A percentile compares a stretch with the other conserved stretches of the same genome.
phyloP scores from a whole-genome alignment of 2,888 invertebrate species.

The Anthophora plumipes region DNA sequence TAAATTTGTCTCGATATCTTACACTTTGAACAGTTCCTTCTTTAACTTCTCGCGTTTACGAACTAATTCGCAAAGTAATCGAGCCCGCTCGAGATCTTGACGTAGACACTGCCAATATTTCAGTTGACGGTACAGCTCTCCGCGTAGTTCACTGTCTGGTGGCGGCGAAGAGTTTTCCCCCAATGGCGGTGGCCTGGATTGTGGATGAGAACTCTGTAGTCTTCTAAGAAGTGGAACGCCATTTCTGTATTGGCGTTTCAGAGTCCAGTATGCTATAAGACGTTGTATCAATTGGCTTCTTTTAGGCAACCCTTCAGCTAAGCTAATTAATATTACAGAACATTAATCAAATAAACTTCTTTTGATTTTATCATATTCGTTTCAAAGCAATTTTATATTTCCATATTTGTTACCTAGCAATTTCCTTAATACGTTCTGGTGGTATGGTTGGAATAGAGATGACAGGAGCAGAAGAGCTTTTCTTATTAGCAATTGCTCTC shows the following conservation, averaged over 20 bases:
- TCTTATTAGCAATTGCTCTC: slow-evolving; percentile 87
- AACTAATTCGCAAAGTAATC: slow-evolving; percentile 96
- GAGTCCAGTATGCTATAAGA: slow-evolving; percentile 97
- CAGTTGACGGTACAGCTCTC: slow-evolving; percentile 93
- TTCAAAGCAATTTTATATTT: slow-evolving; percentile 63
- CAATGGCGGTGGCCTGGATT: slow-evolving; percentile 80
- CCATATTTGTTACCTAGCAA: slow-evolving; percentile 90
- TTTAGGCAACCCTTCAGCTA: slow-evolving; percentile 87
- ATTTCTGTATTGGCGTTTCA: slow-evolving; percentile 97
- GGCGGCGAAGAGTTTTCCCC: slow-evolving; percentile 79
- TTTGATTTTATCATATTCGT: not conserved
- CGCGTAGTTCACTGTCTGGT: slow-evolving; percentile 82
- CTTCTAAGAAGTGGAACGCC: slow-evolving; percentile 97
- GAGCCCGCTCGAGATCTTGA: slow-evolving; percentile 96
- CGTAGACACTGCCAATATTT: slow-evolving; percentile 97
- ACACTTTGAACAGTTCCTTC: slow-evolving; percentile 92
- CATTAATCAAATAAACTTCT: slow-evolving; percentile 11
- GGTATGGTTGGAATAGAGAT: slow-evolving; percentile 97
- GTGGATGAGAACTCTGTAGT: slow-evolving; percentile 88
- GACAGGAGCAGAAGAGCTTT: slow-evolving; percentile 95
- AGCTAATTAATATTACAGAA: slow-evolving; percentile 63
- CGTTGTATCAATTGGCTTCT: slow-evolving; percentile 94
- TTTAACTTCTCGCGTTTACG: slow-evolving; percentile 98
- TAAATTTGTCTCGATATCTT: slow-evolving; percentile 66
- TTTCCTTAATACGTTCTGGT: slow-evolving; percentile 94